These are phyloP conservation scores for Bolinopsis microptera DNA, from an alignment of 37 sponge, comb jelly and placozoan genomes.

Conservation along the genomic window DNA sequence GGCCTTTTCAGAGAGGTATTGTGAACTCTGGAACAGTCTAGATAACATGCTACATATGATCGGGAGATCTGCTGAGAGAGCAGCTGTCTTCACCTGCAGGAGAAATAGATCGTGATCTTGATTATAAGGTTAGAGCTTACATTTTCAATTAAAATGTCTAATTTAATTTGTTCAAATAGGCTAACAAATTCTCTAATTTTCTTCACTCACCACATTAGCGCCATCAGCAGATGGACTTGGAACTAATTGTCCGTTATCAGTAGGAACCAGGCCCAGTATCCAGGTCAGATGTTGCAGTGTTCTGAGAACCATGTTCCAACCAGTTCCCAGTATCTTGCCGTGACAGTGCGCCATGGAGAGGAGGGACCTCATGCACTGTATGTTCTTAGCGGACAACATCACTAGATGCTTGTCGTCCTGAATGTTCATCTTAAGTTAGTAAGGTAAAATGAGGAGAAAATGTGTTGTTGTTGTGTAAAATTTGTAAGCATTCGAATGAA, in stretches of 20 bases:
- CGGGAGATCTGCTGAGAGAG: conserved; percentile 62
- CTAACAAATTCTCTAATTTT: no score
- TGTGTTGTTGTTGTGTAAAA: no score
- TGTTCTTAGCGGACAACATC: conserved; percentile 72
- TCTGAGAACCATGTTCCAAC: conserved; percentile 82
- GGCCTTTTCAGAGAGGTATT: conserved; percentile 70
- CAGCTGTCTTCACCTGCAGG: conserved; percentile 51
- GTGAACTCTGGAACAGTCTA: conserved; percentile 79
- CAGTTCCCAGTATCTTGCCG: conserved; percentile 78
- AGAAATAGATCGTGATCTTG: no score
- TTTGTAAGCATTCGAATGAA: no score
- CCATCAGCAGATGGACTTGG: conserved; percentile 37
- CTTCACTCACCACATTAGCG: conserved; percentile 3
- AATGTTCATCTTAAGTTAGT: no score
- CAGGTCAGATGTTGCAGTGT: conserved; percentile 74
- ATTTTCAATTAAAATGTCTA: no score
- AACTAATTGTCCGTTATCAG: conserved; percentile 55
- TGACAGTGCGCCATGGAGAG: conserved; percentile 83
- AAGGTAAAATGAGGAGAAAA: background rate
- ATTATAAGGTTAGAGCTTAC: no score
- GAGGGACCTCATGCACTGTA: conserved; percentile 84
- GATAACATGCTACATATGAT: conserved; percentile 69
- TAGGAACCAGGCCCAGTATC: conserved; percentile 68
- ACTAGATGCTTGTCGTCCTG: conserved; percentile 65
- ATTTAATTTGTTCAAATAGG: no score